Conservation (phyloP, 2,888 invertebrate species). For the Orchestes rusci region DNA sequence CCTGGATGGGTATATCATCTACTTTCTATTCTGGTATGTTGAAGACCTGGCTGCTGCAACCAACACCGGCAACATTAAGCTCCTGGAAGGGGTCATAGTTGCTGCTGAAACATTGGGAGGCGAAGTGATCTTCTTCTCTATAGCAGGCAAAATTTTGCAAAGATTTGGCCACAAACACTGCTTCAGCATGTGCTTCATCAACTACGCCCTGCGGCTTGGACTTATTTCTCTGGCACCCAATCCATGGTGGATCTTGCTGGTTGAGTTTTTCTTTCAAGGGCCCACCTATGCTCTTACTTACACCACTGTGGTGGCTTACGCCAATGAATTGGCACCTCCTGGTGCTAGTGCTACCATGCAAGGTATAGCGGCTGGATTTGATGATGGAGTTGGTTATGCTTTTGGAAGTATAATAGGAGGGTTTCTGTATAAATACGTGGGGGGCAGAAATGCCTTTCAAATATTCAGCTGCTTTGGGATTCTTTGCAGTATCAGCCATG, state of each 20-base stretch:
- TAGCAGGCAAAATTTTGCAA: conserved; percentile 71
- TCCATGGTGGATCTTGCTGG: conserved; percentile 75
- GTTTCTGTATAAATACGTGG: conserved; percentile 55
- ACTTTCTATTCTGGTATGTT: conserved; percentile 76
- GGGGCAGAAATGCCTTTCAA: conserved; percentile 53
- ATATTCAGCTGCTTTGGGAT: conserved; percentile 46
- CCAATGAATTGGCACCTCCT: conserved; percentile 48
- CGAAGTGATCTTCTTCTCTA: conserved; percentile 69
- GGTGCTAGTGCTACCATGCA: conserved; percentile 78
- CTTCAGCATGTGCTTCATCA: conserved; percentile 68
- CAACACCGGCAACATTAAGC: conserved; percentile 58
- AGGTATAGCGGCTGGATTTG: conserved; percentile 81
- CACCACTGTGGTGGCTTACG: conserved; percentile 66
- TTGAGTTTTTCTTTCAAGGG: conserved; percentile 77
- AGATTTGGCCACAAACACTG: conserved; percentile 71
- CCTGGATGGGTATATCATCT: conserved; percentile 73
- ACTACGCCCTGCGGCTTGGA: conserved; percentile 66
- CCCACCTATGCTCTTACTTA: conserved; percentile 83
- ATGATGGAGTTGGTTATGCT: conserved; percentile 76
- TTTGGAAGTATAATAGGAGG: conserved; percentile 71
- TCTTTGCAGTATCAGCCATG: conserved; percentile 43
- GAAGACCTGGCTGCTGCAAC: conserved; percentile 66
- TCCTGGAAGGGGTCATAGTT: conserved; percentile 72
- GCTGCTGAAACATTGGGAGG: conserved; percentile 74
- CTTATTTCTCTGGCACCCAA: conserved; percentile 68